These are phyloP conservation scores for Myripristis jacobus DNA, from an alignment of 2,797 vertebrate genomes.

Conservation along the genomic window DNA sequence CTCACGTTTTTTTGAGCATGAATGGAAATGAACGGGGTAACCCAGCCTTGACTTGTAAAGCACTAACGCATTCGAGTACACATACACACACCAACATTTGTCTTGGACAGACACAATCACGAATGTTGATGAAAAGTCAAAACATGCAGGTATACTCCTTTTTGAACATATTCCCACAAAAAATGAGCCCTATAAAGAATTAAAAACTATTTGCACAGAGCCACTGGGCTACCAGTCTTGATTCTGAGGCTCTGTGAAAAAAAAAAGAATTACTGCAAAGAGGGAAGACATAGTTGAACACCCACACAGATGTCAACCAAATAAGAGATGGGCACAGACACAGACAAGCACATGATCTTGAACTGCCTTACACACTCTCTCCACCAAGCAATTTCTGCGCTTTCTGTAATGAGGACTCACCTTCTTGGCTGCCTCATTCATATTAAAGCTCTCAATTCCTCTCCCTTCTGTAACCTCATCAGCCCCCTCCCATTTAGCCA, in stretches of 20 bases:
- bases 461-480: constrained; percentile 33
- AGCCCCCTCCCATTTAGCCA: constrained; percentile 22
- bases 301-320: constrained; percentile 37
- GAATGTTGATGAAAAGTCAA: too few species aligned
- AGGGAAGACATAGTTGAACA: constrained; percentile 31
- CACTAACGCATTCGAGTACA: too few species aligned
- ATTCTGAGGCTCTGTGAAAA: constrained; percentile 39
- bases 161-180: too few species aligned
- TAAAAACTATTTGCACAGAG: constrained; percentile 26
- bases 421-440: constrained; percentile 50
- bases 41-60: too few species aligned
- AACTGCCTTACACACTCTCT: constrained; percentile 16
- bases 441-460: constrained; percentile 50
- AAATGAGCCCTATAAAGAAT: too few species aligned
- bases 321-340: constrained; percentile 23
- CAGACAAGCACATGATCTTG: constrained; percentile 34
- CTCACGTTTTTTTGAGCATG: too few species aligned
- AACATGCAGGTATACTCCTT: too few species aligned
- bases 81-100: too few species aligned
- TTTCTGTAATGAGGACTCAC: constrained; percentile 36
- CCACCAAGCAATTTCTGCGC: constrained; percentile 31
- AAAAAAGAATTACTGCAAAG: constrained; percentile 23
- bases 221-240: constrained; percentile 33
- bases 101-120: too few species aligned
- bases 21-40: too few species aligned